Base-by-base conservation (phyloP, 1,140 invertebrate genomes). In the Argopecten irradians region DNA sequence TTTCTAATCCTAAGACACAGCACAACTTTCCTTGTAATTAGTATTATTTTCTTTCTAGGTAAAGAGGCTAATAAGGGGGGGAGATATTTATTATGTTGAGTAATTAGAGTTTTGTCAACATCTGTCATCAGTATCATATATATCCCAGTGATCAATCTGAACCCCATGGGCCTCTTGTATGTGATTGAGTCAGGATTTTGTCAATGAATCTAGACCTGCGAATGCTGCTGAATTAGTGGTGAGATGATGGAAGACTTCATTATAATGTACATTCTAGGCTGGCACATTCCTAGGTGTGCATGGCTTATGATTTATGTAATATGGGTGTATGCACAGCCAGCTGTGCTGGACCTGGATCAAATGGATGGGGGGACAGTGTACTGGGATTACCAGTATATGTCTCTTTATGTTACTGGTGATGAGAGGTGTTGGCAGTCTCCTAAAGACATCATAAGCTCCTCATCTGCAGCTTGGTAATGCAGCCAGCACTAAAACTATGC, bases 251-350 rank as follows among this genome's bases (percentile, higher is more conserved):
- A 71, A 71, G 55, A 5, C 55, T 71, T 71, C 5, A 71, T 71
- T 71, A 71, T 28, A 71, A 71, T 71, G 22, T 71, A 28, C 55
- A 16, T n/a, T n/a, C n/a, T 22, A n/a, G 19, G 11, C 55, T 71
- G 8, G 22, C 55, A 28, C 55, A 71, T 71, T 71, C 55, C 55
- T 28, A 3, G 55, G n/a, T 71, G 55, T 71, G 55, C 55, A 71
- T 71, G n/a, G n/a, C 55, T 71, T 71, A 71, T 71, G 55, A 71
- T 71, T 71, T 71, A 71, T 71, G 55, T 71, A 71, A 71, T 71
- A 55, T 22, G 3, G n/a, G n/a, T 71, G 8, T 71, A 28, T 71
- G 22, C 28, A 71, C 55, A 71, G 55, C 55, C 55, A 71, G 55
- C 55, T 71, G 55, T 71, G 55, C 28, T 71, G 22, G 55, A 71